These are phyloP conservation scores for Spisula solida DNA, from an alignment of 2,888 invertebrate genomes.

Conservation along the genomic window DNA sequence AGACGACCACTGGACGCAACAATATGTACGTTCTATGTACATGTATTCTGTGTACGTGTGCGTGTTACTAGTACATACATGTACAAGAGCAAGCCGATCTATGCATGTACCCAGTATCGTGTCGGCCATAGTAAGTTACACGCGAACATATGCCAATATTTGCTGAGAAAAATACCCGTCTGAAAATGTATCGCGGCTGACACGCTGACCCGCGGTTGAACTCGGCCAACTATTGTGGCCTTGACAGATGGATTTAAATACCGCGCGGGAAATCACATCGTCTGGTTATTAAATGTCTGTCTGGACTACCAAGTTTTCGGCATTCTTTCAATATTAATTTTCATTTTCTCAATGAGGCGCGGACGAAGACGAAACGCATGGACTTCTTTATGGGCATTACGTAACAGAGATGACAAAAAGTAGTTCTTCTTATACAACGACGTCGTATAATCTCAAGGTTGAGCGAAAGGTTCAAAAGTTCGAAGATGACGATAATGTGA, in stretches of 20 bases:
- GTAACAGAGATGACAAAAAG: conserved; percentile 24
- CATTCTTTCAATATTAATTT: background rate
- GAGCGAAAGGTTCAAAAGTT: conserved; percentile 39
- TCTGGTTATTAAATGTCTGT: background rate
- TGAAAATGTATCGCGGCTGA: background rate
- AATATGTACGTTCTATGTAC: background rate
- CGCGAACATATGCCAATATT: background rate
- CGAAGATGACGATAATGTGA: background rate
- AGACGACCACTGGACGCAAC: background rate
- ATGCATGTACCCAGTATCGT: background rate
- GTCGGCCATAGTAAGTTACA: background rate
- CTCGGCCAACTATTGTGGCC: conserved; percentile 23
- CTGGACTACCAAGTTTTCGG: background rate
- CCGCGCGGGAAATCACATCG: conserved; percentile 27
- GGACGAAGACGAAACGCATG: background rate
- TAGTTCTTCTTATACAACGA: conserved; percentile 18
- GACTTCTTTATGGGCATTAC: conserved; percentile 41
- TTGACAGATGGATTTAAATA: conserved; percentile 30
- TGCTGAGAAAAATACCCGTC: background rate
- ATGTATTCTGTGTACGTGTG: too few relatives aligned
- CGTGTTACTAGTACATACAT: too few relatives aligned
- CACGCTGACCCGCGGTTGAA: conserved; percentile 42
- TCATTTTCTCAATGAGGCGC: background rate
- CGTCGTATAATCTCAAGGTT: conserved; percentile 12
- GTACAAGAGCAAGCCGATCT: too few relatives aligned